Percentiles rank a stretch among this genome's conserved stretches.
Evolutionary conservation across 2,888 invertebrate genomes (phyloP).

Genomic region (Apotomis capreana): DNA sequence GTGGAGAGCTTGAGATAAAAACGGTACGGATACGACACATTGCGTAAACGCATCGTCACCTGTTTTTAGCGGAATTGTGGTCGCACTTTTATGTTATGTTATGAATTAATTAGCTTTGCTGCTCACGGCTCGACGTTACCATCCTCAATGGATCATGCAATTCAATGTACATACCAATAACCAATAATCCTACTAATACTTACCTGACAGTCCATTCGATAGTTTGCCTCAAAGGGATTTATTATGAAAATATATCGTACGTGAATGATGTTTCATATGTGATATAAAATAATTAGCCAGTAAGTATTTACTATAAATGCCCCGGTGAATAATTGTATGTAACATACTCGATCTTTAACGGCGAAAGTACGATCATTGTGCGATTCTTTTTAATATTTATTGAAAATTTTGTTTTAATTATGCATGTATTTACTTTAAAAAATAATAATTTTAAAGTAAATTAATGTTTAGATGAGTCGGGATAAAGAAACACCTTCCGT

Average conservation of each 20-base stretch:
- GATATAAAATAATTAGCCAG: constrained; percentile 76
- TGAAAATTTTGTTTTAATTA: constrained; percentile 61
- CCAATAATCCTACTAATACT: constrained; percentile 16
- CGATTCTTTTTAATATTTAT: constrained; percentile 70
- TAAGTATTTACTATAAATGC: constrained; percentile 63
- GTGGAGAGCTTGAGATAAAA: too few species aligned
- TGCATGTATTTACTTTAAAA: constrained; percentile 66
- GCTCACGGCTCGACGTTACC: not conserved
- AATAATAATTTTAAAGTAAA: constrained; percentile 58
- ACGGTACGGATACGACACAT: too few species aligned
- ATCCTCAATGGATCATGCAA: constrained; percentile 13
- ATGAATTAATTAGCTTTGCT: not conserved
- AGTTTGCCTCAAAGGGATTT: constrained; percentile 66
- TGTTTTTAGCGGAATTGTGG: too few species aligned
- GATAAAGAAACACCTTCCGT: constrained; percentile 45
- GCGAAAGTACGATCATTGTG: constrained; percentile 61
- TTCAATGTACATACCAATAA: constrained; percentile 9
- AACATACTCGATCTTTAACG: constrained; percentile 51
- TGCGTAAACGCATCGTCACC: too few species aligned
- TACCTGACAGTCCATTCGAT: constrained; percentile 63
- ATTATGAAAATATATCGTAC: constrained; percentile 68
- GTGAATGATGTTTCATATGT: constrained; percentile 79
- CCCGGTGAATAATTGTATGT: constrained; percentile 54
- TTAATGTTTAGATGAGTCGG: constrained; percentile 48
- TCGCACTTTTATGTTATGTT: too few species aligned